Evolutionary conservation across 2,888 invertebrate genomes (phyloP).

Genomic region (Melinaea menophilus): DNA sequence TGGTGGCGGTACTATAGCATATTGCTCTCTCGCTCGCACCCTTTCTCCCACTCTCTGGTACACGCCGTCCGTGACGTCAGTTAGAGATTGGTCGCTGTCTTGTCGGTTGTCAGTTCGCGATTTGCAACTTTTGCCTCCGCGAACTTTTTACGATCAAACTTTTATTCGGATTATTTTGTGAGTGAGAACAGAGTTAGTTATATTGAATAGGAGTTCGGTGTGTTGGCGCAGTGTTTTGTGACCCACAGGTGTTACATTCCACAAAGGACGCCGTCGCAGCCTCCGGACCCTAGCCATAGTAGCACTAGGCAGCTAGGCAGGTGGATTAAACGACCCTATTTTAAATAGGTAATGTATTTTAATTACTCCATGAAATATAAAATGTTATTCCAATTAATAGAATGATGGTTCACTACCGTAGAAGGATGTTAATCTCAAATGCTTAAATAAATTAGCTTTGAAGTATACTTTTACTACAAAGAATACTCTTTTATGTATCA

Average conservation of each 20-base stretch:
- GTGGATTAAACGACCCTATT: slow-evolving; percentile 53
- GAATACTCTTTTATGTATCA: too few species aligned
- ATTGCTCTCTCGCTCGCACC: slow-evolving; percentile 33
- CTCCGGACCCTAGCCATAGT: slow-evolving; percentile 50
- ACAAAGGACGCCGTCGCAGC: slow-evolving; percentile 64
- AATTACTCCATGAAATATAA: not conserved
- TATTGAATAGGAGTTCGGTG: slow-evolving; percentile 26
- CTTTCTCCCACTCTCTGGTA: slow-evolving; percentile 28
- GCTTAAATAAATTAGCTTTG: too few species aligned
- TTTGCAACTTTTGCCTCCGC: slow-evolving; percentile 42
- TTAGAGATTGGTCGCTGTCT: slow-evolving; percentile 59
- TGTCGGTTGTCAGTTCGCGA: slow-evolving; percentile 39
- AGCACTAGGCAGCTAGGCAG: slow-evolving; percentile 42
- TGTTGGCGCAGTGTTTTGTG: slow-evolving; percentile 59
- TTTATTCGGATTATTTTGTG: slow-evolving; percentile 31
- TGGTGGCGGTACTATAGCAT: slow-evolving; percentile 48
- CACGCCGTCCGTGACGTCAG: slow-evolving; percentile 48
- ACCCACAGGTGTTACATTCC: slow-evolving; percentile 74
- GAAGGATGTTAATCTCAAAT: too few species aligned
- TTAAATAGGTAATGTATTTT: slow-evolving; percentile 27
- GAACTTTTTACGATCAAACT: slow-evolving; percentile 58
- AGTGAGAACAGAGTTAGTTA: slow-evolving; percentile 35
- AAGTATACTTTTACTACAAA: too few species aligned
- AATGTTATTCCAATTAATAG: not conserved
- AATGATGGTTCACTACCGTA: too few species aligned